Evolutionary conservation across 2,888 invertebrate species (phyloP).

Genomic region (Hydraecia micacea): DNA sequence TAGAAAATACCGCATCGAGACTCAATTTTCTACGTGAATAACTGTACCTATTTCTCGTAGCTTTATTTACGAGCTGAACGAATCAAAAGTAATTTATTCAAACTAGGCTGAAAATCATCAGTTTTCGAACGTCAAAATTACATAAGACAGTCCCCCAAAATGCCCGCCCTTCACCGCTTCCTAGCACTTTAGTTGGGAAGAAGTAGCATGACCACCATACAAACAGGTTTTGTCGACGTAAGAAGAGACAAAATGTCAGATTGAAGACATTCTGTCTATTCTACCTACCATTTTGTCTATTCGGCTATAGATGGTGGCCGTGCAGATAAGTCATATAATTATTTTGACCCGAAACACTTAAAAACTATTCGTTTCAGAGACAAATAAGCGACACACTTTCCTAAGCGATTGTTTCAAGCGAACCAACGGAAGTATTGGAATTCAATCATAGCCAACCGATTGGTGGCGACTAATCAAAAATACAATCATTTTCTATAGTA

Average conservation of each 20-base stretch:
- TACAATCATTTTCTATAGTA: conserved; percentile 58
- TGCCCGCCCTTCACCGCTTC: too few species aligned
- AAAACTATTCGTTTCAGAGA: conserved; percentile 48
- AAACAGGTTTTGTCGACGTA: neutral
- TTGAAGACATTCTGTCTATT: neutral
- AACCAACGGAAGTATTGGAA: conserved; percentile 59
- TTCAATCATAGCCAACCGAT: conserved; percentile 70
- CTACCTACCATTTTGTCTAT: neutral
- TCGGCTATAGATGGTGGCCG: neutral
- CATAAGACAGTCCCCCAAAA: too few species aligned
- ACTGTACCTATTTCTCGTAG: neutral
- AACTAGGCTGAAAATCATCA: neutral
- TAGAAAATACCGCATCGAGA: neutral
- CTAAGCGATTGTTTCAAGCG: conserved; percentile 60
- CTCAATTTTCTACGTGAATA: neutral
- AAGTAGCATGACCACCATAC: neutral
- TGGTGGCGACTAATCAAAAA: conserved; percentile 61
- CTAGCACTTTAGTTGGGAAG: too few species aligned
- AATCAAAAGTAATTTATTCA: neutral
- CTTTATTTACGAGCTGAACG: neutral
- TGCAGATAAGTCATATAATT: neutral
- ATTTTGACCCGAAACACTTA: neutral
- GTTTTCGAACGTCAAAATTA: too few species aligned
- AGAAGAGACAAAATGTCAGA: neutral
- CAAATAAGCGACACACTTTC: conserved; percentile 64